Conservation (phyloP, 2,888 invertebrate genomes). For the Drosophila merina region DNA sequence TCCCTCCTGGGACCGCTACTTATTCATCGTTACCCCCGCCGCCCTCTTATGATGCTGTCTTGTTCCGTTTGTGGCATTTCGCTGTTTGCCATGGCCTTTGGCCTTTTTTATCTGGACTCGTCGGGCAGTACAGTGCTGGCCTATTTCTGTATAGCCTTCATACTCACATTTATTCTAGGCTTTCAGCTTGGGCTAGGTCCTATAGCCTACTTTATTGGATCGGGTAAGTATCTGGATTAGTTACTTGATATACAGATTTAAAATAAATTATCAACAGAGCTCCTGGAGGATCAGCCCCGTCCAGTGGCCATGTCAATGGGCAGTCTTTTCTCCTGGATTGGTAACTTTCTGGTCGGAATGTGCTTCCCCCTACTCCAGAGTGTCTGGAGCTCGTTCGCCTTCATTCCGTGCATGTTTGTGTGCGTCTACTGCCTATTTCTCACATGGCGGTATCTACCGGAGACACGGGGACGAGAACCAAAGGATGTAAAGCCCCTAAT, state of each 20-base stretch:
- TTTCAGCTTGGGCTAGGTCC: slow-evolving; percentile 94
- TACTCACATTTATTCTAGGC: slow-evolving; percentile 89
- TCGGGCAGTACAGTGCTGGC: slow-evolving; percentile 84
- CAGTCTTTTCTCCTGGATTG: slow-evolving; percentile 93
- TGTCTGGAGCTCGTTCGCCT: slow-evolving; percentile 88
- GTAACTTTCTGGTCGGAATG: slow-evolving; percentile 93
- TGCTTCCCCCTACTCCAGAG: slow-evolving; percentile 88
- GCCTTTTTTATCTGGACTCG: slow-evolving; percentile 87
- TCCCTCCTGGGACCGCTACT: slow-evolving; percentile 87
- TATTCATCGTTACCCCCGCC: slow-evolving; percentile 87
- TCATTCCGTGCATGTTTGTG: slow-evolving; percentile 88
- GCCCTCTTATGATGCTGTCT: slow-evolving; percentile 88
- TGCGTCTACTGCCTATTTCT: slow-evolving; percentile 68
- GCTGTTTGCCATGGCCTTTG: slow-evolving; percentile 86
- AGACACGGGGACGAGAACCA: slow-evolving; percentile 72
- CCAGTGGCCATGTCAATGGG: slow-evolving; percentile 93
- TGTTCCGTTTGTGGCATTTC: slow-evolving; percentile 85
- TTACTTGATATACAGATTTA: neutral
- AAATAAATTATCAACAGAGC: slow-evolving; percentile 84
- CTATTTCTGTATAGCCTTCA: slow-evolving; percentile 88
- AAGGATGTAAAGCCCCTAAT: slow-evolving; percentile 69
- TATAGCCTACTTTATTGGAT: slow-evolving; percentile 93
- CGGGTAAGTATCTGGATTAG: slow-evolving; percentile 84
- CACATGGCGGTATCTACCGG: slow-evolving; percentile 75
- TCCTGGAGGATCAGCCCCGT: slow-evolving; percentile 92